These are phyloP conservation scores for Pyrocephalus nanus DNA, from an alignment of 2,797 vertebrate species.

Conservation along the genomic window DNA sequence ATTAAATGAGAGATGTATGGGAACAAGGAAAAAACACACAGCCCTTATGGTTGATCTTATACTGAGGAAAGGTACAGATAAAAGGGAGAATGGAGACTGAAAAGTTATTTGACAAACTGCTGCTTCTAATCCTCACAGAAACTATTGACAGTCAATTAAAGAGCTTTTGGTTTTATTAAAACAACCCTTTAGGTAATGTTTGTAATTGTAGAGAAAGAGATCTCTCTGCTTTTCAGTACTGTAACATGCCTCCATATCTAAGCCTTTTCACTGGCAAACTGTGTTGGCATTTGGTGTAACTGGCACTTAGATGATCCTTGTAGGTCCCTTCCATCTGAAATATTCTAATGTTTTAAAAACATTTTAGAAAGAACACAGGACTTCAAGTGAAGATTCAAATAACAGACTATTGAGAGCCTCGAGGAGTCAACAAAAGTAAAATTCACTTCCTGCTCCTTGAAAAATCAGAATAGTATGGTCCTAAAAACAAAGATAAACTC, in stretches of 20 bases:
- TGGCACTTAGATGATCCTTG: not conserved
- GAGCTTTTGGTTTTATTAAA: not conserved
- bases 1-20: not conserved
- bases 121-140: not conserved
- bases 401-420: not conserved
- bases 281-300: not conserved
- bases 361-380: not conserved
- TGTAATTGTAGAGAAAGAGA: not conserved
- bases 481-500: not conserved
- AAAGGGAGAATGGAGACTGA: not conserved
- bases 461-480: not conserved
- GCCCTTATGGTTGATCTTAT: not conserved
- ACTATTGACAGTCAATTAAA: not conserved
- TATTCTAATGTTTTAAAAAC: not conserved
- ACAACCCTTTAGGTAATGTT: not conserved
- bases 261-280: not conserved
- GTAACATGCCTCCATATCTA: not conserved
- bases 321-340: not conserved
- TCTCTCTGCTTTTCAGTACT: not conserved
- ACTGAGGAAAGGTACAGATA: not conserved
- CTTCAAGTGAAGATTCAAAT: not conserved
- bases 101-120: not conserved
- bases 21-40: not conserved
- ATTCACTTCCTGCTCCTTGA: not conserved
- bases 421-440: not conserved